Conservation (phyloP, 2,113 vertebrate species). For the Myiozetetes cayanensis region DNA sequence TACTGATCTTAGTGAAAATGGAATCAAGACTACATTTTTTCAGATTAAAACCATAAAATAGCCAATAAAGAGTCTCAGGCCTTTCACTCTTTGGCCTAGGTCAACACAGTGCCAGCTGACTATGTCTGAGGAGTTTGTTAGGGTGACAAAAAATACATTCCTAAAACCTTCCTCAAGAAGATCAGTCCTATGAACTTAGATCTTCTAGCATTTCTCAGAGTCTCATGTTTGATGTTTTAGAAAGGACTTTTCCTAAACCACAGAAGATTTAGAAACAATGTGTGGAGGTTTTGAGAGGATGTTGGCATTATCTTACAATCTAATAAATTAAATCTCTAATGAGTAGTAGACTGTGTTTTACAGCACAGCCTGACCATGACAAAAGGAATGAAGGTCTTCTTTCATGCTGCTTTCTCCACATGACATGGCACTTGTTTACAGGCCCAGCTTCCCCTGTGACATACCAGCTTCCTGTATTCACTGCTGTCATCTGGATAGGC, state of each 20-base stretch:
- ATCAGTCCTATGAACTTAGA: not conserved
- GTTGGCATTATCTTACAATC: not conserved
- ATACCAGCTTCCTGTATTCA: not conserved
- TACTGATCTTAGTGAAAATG: not conserved
- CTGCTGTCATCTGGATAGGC: not conserved
- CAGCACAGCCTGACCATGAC: not conserved
- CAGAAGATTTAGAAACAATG: not conserved
- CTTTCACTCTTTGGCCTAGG: not conserved
- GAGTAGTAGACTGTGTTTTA: not conserved
- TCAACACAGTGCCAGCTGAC: not conserved
- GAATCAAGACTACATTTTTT: not conserved
- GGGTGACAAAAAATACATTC: not conserved
- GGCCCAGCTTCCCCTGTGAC: not conserved
- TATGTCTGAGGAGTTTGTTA: not conserved
- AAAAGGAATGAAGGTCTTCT: not conserved
- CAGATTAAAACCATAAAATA: not conserved
- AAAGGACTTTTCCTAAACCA: not conserved
- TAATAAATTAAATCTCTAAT: not conserved
- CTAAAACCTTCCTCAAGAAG: not conserved
- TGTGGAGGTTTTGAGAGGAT: not conserved
- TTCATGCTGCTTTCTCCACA: not conserved
- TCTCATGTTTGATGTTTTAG: fast-evolving
- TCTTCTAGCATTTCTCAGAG: not conserved
- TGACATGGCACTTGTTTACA: not conserved
- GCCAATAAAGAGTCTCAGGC: not conserved